A percentile compares a stretch with the other conserved stretches of the same genome.
Conservation (phyloP, 2,113 vertebrate species). For the Colistium nudipinnis region DNA sequence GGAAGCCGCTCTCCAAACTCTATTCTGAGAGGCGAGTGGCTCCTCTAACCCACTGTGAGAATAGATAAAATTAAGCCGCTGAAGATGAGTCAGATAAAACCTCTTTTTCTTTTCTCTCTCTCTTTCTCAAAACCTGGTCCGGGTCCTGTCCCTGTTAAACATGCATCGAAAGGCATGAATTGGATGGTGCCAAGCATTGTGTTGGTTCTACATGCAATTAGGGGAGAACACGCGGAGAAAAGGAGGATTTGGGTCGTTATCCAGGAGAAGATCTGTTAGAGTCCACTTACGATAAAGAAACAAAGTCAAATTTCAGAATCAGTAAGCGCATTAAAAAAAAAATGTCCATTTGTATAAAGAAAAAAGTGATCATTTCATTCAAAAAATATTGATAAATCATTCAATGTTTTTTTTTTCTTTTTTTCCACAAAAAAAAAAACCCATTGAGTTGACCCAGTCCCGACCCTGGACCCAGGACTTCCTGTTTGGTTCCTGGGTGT, state of each 20-base stretch:
- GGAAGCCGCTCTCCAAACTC: neutral
- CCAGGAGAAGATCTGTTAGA: conserved; percentile 15
- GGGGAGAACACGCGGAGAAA: too few species aligned
- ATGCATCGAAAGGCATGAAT: too few species aligned
- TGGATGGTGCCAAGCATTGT: too few species aligned
- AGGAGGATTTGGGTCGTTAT: too few species aligned
- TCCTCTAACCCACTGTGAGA: neutral
- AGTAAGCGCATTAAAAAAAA: conserved; percentile 8
- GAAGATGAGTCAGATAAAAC: neutral
- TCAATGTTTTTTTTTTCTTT: neutral
- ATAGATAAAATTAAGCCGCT: neutral
- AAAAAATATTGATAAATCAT: conserved; percentile 17
- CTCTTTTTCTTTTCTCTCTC: neutral
- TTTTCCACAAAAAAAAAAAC: neutral
- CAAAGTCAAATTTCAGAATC: conserved; percentile 2
- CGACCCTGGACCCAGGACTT: conserved; percentile 1
- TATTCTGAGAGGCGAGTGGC: neutral
- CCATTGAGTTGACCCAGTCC: neutral
- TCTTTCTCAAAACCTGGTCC: neutral
- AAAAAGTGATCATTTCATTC: conserved; percentile 23
- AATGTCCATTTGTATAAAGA: neutral
- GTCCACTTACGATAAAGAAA: neutral
- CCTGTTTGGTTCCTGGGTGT: conserved; percentile 37
- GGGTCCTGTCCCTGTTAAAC: too few species aligned
- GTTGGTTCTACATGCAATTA: too few species aligned